Conservation (phyloP, 2,113 vertebrate species). For the Sebastes fasciatus region DNA sequence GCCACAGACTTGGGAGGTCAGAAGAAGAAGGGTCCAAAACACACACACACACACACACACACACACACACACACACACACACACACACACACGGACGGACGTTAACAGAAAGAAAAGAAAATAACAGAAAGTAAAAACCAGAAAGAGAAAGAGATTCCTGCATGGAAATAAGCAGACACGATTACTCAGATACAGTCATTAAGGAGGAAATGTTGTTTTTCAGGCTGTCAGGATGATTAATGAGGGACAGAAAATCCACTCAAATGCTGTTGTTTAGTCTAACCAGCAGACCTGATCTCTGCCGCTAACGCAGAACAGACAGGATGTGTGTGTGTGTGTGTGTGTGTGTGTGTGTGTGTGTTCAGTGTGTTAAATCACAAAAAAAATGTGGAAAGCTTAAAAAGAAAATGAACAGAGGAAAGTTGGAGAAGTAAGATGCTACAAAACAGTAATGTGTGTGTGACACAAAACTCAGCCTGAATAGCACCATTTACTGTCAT, state of each 20-base stretch:
- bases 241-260: constrained; percentile 94
- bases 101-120: constrained; percentile 23
- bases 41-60: constrained; percentile 59
- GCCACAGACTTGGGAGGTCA: constrained; percentile 73
- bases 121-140: constrained; percentile 16
- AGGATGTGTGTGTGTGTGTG: constrained; percentile 62
- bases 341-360: constrained; percentile 27
- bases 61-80: constrained; percentile 69
- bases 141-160: constrained; percentile 60
- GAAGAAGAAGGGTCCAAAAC: constrained; percentile 55
- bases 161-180: constrained; percentile 88
- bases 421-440: not conserved
- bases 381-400: constrained; percentile 9
- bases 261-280: constrained; percentile 99
- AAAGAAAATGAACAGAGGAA: constrained; percentile 2
- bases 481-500: not conserved
- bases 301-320: constrained; percentile 92
- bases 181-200: constrained; percentile 99
- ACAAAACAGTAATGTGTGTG: not conserved
- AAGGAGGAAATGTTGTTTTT: constrained; percentile 99
- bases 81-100: constrained; percentile 19
- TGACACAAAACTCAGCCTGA: not conserved
- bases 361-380: constrained; percentile 16
- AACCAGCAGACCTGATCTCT: constrained; percentile 95
- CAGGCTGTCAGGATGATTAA: constrained; percentile 99